These are phyloP conservation scores for Drosophila truncata DNA, from an alignment of 1,140 invertebrate genomes.

Conservation along the genomic window DNA sequence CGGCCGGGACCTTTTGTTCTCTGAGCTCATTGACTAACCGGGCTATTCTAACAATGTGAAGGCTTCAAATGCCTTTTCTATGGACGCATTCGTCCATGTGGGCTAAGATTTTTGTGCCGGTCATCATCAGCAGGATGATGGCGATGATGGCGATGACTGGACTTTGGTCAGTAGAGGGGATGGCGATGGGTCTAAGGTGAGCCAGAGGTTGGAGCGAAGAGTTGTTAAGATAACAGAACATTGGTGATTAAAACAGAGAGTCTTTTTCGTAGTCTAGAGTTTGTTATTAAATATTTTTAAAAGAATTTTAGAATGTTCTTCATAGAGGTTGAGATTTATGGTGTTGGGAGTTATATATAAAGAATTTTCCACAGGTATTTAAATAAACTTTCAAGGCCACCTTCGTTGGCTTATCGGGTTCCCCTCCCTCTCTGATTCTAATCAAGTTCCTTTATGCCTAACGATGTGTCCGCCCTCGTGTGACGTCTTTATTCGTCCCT, in stretches of 20 bases:
- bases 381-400: constrained; percentile 43
- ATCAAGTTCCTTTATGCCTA: constrained; percentile 72
- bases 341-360: not conserved
- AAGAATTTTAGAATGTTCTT: not conserved
- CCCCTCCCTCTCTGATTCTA: constrained; percentile 42
- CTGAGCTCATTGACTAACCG: constrained; percentile 70
- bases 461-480: constrained; percentile 64
- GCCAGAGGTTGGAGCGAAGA: constrained; percentile 54
- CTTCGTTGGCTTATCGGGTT: constrained; percentile 44
- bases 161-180: not conserved
- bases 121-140: constrained; percentile 61
- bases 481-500: constrained; percentile 60
- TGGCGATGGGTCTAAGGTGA: constrained; percentile 33
- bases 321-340: not conserved
- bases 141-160: constrained; percentile 17
- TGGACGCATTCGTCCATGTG: constrained; percentile 78
- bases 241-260: not conserved
- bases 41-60: constrained; percentile 70
- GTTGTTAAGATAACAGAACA: constrained; percentile 35
- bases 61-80: constrained; percentile 73
- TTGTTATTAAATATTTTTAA: not conserved
- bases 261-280: not conserved
- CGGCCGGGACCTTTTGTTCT: constrained; percentile 67
- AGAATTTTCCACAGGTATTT: not conserved
- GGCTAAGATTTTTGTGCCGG: constrained; percentile 79